Conservation (phyloP, 2,113 vertebrate genomes). For the Oryctolagus cuniculus region DNA sequence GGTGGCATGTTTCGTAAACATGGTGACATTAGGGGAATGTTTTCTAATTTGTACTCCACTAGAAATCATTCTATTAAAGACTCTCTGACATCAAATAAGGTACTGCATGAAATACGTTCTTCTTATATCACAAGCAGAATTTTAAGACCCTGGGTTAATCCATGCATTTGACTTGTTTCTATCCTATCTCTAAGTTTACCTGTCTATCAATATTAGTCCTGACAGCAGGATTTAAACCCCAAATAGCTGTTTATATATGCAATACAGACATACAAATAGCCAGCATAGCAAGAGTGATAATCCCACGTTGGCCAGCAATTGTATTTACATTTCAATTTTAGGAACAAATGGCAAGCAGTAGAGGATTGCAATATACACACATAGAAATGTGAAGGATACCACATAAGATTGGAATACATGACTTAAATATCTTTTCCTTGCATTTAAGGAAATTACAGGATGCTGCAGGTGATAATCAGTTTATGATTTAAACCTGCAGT, state of each 20-base stretch:
- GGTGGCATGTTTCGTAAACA: no score
- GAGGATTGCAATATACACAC: neutral
- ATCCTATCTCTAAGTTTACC: neutral
- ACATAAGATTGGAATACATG: conserved; percentile 55
- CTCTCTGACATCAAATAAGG: neutral
- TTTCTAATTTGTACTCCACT: neutral
- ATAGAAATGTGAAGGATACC: conserved; percentile 38
- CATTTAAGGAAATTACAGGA: conserved; percentile 32
- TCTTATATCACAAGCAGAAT: neutral
- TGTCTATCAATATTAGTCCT: neutral
- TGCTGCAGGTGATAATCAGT: conserved; percentile 54
- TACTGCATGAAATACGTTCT: neutral
- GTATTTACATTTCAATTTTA: conserved; percentile 64
- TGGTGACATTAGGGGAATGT: no score
- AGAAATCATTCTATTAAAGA: neutral
- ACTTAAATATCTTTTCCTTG: neutral
- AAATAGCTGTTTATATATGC: conserved; percentile 24
- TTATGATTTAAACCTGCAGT: conserved; percentile 17
- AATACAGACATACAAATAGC: conserved; percentile 36
- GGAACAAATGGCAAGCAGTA: conserved; percentile 22
- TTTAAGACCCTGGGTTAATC: neutral
- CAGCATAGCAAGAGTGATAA: conserved; percentile 11
- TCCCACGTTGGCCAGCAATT: conserved; percentile 52
- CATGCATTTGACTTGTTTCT: neutral
- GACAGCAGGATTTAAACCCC: neutral